phyloP scores from a whole-genome alignment of 2,113 vertebrate species.

The Gymnobelideus leadbeateri region DNA sequence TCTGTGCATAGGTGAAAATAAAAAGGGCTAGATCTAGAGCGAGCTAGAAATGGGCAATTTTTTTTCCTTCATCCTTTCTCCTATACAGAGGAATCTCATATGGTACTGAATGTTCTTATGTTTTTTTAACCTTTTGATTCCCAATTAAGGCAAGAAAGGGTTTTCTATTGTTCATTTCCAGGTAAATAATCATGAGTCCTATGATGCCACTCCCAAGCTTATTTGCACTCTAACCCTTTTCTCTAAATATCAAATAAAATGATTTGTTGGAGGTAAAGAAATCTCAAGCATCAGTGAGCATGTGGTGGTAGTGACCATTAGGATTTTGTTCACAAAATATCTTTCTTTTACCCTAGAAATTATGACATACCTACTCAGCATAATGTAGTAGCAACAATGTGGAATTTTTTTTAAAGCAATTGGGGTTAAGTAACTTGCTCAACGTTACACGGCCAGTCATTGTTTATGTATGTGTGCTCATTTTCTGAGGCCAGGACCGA shows the following conservation, averaged over 20 bases:
- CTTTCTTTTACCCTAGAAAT: not conserved
- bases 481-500: no score
- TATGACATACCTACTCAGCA: not conserved
- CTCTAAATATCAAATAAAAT: not conserved
- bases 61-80: not conserved
- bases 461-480: no score
- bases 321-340: not conserved
- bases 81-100: not conserved
- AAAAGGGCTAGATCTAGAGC: not conserved
- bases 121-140: not conserved
- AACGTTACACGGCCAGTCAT: no score
- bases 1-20: not conserved
- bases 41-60: not conserved
- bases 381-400: not conserved
- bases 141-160: not conserved
- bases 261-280: constrained; percentile 2
- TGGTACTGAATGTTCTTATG: not conserved
- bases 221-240: not conserved
- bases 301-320: not conserved
- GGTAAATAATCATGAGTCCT: not conserved
- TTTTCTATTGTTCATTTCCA: not conserved
- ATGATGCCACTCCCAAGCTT: not conserved
- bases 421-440: no score
- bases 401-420: no score
- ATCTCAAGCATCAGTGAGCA: not conserved